Evolutionary conservation across 2,113 vertebrate genomes (phyloP), one percentile per base, ranked within the genome.

Genomic region (Syngnathoides biaculeatus): DNA sequence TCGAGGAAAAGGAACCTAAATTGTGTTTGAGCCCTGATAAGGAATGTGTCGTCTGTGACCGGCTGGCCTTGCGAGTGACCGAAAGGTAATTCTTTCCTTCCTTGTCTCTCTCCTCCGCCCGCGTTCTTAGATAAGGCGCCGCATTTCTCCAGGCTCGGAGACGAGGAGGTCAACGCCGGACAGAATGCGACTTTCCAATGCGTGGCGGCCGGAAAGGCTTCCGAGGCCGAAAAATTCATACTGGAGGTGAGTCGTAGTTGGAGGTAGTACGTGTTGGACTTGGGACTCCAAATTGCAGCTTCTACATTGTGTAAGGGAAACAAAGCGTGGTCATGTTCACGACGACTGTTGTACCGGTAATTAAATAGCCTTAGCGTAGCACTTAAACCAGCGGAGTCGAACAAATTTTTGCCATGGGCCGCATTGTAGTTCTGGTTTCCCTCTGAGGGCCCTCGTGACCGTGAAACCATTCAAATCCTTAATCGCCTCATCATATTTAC

Each of bases 181-280:
- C 97, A 99, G 84, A 98, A 98, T 0, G 96, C 96, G 69, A 94
- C 95, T 9, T 98, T 99, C 87, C 96, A 96, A 83, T 99, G 97
- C 3, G 95, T 97, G 85, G 97, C 96, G 0, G 91, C 95, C 0
- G 96, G 95, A 63, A 91, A 94, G 47, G 94, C 95, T 0, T 87
- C 93, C 0, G 96, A 98, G 80, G 92, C 94, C 0, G 96, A 98
- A 80, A 91, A 78, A 60, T 95, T 98, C 85, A 89, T 97, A 55
- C 87, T 99, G 88, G 97, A 99, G 94, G 97, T 98, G 77, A 93
- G 92, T 84, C 6, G 4, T 35, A 35, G 92, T 84, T 35, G 4
- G 3, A 35, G 6, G 30, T 1, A 35, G 6, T 27, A 8, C 27
- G 38, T 58, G 55, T 64, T 24, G n/a, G 24, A 26, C 11, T 60